A percentile compares a stretch with the other conserved stretches of the same genome.
Evolutionary conservation across 2,113 vertebrate species (phyloP).

Genomic region (Perca flavescens): DNA sequence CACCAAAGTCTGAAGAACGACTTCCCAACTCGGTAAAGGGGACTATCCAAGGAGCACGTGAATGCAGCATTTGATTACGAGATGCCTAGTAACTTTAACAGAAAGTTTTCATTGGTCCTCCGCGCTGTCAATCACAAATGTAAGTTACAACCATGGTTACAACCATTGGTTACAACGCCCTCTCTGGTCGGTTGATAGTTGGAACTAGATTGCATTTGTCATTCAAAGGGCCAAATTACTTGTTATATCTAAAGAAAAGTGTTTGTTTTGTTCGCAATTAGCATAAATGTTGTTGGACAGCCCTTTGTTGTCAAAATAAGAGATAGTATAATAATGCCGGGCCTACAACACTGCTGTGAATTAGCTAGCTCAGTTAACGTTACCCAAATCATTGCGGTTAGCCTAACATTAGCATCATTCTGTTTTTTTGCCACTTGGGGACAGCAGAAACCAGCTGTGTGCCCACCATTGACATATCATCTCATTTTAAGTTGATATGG

Average conservation of each 20-base stretch:
- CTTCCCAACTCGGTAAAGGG: no score
- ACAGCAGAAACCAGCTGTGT: not conserved
- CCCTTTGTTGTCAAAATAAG: not conserved
- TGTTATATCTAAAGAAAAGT: not conserved
- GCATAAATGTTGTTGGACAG: not conserved
- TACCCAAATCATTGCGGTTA: not conserved
- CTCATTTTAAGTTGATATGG: not conserved
- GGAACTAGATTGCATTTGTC: not conserved
- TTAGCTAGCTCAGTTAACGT: not conserved
- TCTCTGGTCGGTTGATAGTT: not conserved
- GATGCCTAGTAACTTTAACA: not conserved
- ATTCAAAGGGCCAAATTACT: not conserved
- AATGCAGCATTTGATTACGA: not conserved
- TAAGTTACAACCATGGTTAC: fast-evolving
- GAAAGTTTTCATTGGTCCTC: constrained; percentile 38
- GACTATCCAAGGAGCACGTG: no score
- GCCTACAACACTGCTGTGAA: not conserved
- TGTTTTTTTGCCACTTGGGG: not conserved
- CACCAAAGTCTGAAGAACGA: no score
- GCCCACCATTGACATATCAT: no score
- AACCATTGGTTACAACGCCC: not conserved
- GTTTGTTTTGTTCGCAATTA: not conserved
- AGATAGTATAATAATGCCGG: not conserved
- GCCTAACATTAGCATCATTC: not conserved
- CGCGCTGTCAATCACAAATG: constrained; percentile 44